phyloP scores from a whole-genome alignment of 2,113 vertebrate genomes.

The Trogon surrucura region DNA sequence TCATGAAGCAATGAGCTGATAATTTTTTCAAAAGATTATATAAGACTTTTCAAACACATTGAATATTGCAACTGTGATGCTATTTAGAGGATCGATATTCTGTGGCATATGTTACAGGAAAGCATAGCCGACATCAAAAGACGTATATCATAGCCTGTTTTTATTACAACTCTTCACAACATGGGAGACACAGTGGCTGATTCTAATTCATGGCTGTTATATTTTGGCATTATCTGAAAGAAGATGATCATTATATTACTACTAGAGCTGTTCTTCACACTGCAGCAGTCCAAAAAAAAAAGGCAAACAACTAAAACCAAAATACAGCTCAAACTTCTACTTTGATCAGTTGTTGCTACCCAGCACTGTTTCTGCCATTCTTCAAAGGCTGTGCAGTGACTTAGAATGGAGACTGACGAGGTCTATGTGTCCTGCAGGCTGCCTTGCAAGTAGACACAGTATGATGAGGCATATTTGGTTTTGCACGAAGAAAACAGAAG shows the following conservation, averaged over 20 bases:
- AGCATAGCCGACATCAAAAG: background rate
- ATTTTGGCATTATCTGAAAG: background rate
- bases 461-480: background rate
- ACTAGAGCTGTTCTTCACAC: background rate
- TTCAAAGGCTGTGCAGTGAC: background rate
- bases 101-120: background rate
- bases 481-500: background rate
- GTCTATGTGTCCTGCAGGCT: background rate
- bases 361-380: background rate
- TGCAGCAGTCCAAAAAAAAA: background rate
- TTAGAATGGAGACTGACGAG: background rate
- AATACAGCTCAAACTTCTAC: background rate
- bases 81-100: background rate
- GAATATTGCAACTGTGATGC: background rate
- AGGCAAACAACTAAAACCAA: background rate
- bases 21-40: background rate
- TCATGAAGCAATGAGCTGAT: background rate
- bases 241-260: background rate
- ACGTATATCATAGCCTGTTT: background rate
- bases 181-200: background rate
- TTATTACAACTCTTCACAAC: background rate
- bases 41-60: background rate
- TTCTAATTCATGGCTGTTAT: background rate
- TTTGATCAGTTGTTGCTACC: background rate
- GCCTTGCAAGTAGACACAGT: background rate